Base-by-base conservation (phyloP, 2,888 invertebrate genomes). In the Leucania comma region DNA sequence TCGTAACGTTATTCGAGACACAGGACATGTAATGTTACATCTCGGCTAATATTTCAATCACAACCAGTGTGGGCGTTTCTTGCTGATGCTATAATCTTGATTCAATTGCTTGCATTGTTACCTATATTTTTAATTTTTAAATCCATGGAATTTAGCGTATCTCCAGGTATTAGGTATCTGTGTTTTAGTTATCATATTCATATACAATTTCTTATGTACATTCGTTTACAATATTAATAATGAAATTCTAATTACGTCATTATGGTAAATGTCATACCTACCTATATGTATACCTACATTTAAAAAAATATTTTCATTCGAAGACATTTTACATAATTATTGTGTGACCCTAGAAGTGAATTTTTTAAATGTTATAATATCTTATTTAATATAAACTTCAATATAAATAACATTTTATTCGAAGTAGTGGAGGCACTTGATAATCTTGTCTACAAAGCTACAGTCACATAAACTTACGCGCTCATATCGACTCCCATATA, bases 301-400 rank as follows among this genome's bases (percentile, higher is more conserved):
- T 8, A 38, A 76, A 51, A 75, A 63, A 66, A 79, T 50, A 56
- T 63, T 38, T 54, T 59, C 26, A 38, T 75, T 63, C 38, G 38
- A 60, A 50, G 60, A 72, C 54, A 71, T 57, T 59, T 32, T 42
- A 61, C 8, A 22, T 51, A 46, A 22, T 57, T 53, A 62, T 38
- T 61, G 51, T 67, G 63, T 75, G 61, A 70, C 62, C 76, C 14
- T 62, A 56, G 22, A 64, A 53, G 24, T 50, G 59, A 61, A 57
- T 38, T 54, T 65, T 54, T 29, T 35, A 63, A 75, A 80, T 80
- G 65, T 75, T 63, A 69, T 54, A 46, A 69, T 75, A 75, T 69
- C 63, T 80, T 67, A 78, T 80, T 75, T 80, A 78, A 75, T 78
- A 80, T 80, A 75, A 80, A 78, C 51, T 77, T 79, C 59, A 80